A percentile compares a stretch with the other conserved stretches of the same genome.
These are phyloP conservation scores for Henricia sp. DNA, from an alignment of 53 echinoderm and acorn worm genomes.

Conservation along the genomic window DNA sequence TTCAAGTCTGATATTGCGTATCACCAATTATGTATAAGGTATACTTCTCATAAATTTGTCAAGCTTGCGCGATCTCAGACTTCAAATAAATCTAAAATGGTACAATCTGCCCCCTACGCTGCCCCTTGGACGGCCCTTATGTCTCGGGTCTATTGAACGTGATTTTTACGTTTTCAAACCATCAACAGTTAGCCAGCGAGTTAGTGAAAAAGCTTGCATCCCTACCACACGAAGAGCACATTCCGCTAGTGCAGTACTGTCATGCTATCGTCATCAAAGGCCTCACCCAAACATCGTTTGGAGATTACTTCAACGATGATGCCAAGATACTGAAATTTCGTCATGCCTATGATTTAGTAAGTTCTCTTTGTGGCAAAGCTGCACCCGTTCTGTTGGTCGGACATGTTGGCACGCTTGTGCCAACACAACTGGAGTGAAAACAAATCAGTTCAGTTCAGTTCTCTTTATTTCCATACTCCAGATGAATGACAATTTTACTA, in stretches of 20 bases:
- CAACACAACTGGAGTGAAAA: too few relatives aligned
- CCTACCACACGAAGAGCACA: slow-evolving; percentile 68
- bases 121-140: not conserved
- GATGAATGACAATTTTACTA: too few relatives aligned
- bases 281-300: slow-evolving; percentile 58
- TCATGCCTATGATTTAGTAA: slow-evolving; percentile 58
- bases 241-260: slow-evolving; percentile 58
- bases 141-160: not conserved
- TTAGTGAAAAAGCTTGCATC: slow-evolving; percentile 54
- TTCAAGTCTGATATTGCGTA: too few relatives aligned
- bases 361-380: too few relatives aligned
- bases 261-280: slow-evolving; percentile 58
- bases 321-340: slow-evolving; percentile 40
- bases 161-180: not conserved
- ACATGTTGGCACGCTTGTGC: too few relatives aligned
- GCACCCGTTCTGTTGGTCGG: too few relatives aligned
- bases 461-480: too few relatives aligned
- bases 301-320: slow-evolving; percentile 66
- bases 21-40: too few relatives aligned
- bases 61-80: too few relatives aligned
- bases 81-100: too few relatives aligned
- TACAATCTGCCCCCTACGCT: not conserved
- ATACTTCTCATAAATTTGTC: too few relatives aligned
- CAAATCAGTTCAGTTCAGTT: too few relatives aligned
- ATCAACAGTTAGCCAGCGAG: slow-evolving; percentile 58